A percentile compares a stretch with the other conserved stretches of the same genome.
Conservation (phyloP, 2,113 vertebrate species). For the Monopterus albus region DNA sequence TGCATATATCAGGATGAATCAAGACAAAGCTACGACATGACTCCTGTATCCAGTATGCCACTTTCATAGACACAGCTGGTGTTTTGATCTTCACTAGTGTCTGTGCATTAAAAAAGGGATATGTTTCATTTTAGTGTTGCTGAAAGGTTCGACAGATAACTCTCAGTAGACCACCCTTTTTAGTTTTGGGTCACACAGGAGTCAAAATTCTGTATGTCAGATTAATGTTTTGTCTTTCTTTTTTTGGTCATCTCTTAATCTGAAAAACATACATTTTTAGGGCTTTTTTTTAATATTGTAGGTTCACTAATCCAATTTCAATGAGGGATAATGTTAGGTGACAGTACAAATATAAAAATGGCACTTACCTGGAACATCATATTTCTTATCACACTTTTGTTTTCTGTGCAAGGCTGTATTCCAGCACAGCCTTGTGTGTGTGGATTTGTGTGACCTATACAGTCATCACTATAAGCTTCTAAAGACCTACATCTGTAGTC, state of each 20-base stretch:
- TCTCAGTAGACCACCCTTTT: slow-evolving; percentile 42
- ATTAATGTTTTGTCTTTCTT: slow-evolving; percentile 1
- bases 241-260: neutral
- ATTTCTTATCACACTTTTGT: neutral
- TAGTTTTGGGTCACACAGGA: slow-evolving; percentile 29
- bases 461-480: slow-evolving; percentile 39
- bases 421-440: slow-evolving; percentile 23
- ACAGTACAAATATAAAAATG: too few relatives aligned
- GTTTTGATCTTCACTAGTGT: slow-evolving; percentile 78
- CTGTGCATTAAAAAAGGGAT: slow-evolving; percentile 48
- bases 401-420: too few relatives aligned
- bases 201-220: slow-evolving; percentile 3
- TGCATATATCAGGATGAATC: slow-evolving; percentile 81
- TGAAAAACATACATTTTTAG: neutral
- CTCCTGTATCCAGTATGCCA: slow-evolving; percentile 75
- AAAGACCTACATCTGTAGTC: slow-evolving; percentile 14
- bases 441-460: slow-evolving; percentile 15
- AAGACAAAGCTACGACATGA: slow-evolving; percentile 80
- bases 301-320: neutral
- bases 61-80: slow-evolving; percentile 68
- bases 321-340: too few relatives aligned
- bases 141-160: slow-evolving; percentile 43
- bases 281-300: too few relatives aligned
- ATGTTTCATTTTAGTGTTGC: slow-evolving; percentile 43
- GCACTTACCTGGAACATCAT: neutral